A percentile compares a stretch with the other conserved stretches of the same genome.
Evolutionary conservation across 2,797 vertebrate species (phyloP).

Genomic region (Tokudaia muenninki): DNA sequence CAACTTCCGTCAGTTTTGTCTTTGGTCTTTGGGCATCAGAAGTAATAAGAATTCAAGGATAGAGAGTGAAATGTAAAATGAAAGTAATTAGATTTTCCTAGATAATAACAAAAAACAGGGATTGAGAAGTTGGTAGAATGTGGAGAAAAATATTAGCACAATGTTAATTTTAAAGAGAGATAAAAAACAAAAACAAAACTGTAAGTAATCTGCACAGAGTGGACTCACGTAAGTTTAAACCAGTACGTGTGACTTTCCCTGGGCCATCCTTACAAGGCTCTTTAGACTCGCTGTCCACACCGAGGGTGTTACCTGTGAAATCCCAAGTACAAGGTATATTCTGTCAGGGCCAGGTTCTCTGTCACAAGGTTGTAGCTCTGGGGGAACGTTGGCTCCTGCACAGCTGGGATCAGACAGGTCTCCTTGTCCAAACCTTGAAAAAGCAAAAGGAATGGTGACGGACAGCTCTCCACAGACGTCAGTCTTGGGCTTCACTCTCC

Average conservation of each 20-base stretch:
- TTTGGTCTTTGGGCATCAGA: constrained; percentile 46
- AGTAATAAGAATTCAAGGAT: constrained; percentile 45
- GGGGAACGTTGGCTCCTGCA: constrained; percentile 91
- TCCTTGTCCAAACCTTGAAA: constrained; percentile 96
- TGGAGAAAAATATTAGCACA: constrained; percentile 34
- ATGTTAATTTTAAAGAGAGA: constrained; percentile 46
- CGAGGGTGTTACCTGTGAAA: constrained; percentile 90
- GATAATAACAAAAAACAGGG: constrained; percentile 1
- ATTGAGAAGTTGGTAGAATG: constrained; percentile 45
- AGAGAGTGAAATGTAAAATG: constrained; percentile 57
- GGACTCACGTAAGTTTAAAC: neutral
- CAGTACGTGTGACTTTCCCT: neutral
- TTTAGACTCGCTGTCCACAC: neutral
- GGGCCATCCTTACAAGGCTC: neutral
- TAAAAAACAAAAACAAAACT: neutral
- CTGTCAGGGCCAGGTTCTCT: constrained; percentile 97
- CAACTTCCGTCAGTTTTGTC: constrained; percentile 41
- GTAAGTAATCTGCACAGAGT: constrained; percentile 26
- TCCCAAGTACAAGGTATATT: constrained; percentile 95
- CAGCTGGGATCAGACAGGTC: constrained; percentile 96
- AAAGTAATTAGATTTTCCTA: constrained; percentile 59
- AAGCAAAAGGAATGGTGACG: constrained; percentile 67
- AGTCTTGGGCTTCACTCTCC: neutral
- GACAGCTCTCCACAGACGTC: neutral
- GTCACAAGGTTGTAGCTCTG: constrained; percentile 97